Evolutionary conservation across 1,140 invertebrate genomes (phyloP).

Genomic region (Drosophila murphyi): DNA sequence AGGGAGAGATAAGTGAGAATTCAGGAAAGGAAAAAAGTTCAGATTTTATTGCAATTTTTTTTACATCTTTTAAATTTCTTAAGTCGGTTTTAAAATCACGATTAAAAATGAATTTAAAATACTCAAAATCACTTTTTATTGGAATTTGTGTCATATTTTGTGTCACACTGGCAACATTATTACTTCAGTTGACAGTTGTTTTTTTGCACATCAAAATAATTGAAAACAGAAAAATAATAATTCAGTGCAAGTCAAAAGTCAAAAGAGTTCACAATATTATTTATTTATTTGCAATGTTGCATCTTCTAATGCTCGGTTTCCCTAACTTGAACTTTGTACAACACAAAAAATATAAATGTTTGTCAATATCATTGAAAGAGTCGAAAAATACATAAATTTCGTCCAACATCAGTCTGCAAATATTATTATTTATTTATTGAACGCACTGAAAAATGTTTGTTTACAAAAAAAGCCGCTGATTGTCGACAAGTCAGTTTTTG

Average conservation of each 20-base stretch:
- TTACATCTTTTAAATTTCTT: too few relatives aligned
- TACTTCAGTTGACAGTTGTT: not conserved
- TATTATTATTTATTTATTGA: not conserved
- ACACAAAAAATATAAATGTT: too few relatives aligned
- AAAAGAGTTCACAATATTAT: not conserved
- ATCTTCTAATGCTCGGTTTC: too few relatives aligned
- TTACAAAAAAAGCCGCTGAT: not conserved
- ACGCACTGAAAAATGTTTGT: not conserved
- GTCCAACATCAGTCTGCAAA: not conserved
- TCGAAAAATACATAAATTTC: too few relatives aligned
- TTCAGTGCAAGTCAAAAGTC: not conserved
- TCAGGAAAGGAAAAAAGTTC: too few relatives aligned
- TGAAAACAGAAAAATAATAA: not conserved
- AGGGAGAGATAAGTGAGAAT: too few relatives aligned
- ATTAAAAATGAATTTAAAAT: too few relatives aligned
- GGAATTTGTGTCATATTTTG: not conserved
- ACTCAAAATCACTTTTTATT: not conserved
- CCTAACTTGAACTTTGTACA: too few relatives aligned
- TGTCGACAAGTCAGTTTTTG: not conserved
- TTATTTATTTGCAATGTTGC: not conserved
- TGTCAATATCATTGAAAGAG: too few relatives aligned
- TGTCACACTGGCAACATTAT: not conserved
- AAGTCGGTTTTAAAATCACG: too few relatives aligned
- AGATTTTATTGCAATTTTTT: too few relatives aligned
- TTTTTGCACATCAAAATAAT: not conserved